Evolutionary conservation across 1,140 invertebrate genomes (phyloP), one percentile per base, ranked within the genome.

Genomic region (Zaprionus ghesquierei): DNA sequence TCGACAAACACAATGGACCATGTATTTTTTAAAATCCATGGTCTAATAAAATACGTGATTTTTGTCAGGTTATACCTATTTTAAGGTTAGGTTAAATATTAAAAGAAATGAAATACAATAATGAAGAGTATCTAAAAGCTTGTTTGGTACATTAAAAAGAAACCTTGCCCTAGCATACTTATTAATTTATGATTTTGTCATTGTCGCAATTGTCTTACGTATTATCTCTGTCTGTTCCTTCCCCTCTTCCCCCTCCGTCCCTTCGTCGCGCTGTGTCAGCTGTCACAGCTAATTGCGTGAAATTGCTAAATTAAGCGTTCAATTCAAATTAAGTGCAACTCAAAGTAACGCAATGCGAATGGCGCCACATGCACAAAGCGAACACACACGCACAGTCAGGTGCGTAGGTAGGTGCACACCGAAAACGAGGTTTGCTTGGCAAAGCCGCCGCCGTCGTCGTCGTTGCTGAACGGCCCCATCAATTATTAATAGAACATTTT

Each of bases 401-500:
- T 41, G 35, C n/a, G 65, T 41, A 38, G 5, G 41, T 18, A 31
- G n/a, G 5, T 31, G 23, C 23, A 31, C 41, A 31, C 27, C 44
- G 15, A 10, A 15, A 20, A 27, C 10, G 65, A 20, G 61, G 38
- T 20, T 33, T 49, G 53, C 18, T n/a, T 56, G 20, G 20, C 2
- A 6, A 12, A 5, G 10, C 12, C 59, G 25, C 35, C 35, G 35
- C 15, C 41, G 35, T 15, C n/a, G 33, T n/a, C 4, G 33, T 38
- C 33, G 8, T 33, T 3, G 35, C n/a, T 79, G 69, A 71, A 64
- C 69, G 62, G 84, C 69, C 72, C 72, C 77, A 77, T 89, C 65
- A 89, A 89, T 89, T 89, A 89, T 89, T 89, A 89, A 89, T 89
- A 89, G 84, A 89, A 89, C 65, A 89, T 89, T 89, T 87, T 89